A percentile compares a stretch with the other conserved stretches of the same genome.
Conservation (phyloP, 2,888 invertebrate genomes). For the Sesia apiformis region DNA sequence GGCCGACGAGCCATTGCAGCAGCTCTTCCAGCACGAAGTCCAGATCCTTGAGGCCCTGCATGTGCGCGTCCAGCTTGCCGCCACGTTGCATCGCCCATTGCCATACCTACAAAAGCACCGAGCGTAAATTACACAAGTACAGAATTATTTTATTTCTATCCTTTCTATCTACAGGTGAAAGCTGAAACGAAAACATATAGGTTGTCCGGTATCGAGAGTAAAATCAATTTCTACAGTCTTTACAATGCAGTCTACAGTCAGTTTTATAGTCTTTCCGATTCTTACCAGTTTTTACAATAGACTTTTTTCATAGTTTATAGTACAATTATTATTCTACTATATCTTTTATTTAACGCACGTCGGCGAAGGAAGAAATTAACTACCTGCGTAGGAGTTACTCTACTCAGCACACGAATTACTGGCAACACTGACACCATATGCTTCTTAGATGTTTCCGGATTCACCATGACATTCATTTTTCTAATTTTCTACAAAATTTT, state of each 20-base stretch:
- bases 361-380: background rate
- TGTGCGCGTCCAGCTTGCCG: conserved; percentile 87
- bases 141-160: no score
- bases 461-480: conserved; percentile 16
- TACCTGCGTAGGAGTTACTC: conserved; percentile 56
- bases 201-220: no score
- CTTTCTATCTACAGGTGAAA: no score
- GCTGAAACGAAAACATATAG: no score
- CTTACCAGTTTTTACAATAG: no score
- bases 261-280: no score
- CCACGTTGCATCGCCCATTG: conserved; percentile 94
- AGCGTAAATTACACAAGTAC: no score
- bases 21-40: conserved; percentile 94
- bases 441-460: conserved; percentile 12
- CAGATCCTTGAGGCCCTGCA: conserved; percentile 88
- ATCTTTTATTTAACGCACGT: no score
- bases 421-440: conserved; percentile 39
- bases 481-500: background rate
- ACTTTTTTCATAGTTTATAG: no score
- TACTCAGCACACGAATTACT: conserved; percentile 48
- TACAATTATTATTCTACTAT: no score
- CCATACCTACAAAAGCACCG: conserved; percentile 64
- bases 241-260: no score
- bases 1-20: conserved; percentile 92
- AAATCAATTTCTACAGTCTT: no score